Evolutionary conservation across 2,797 vertebrate genomes (phyloP), one percentile per base, ranked within the genome.

Genomic region (Catharus ustulatus): DNA sequence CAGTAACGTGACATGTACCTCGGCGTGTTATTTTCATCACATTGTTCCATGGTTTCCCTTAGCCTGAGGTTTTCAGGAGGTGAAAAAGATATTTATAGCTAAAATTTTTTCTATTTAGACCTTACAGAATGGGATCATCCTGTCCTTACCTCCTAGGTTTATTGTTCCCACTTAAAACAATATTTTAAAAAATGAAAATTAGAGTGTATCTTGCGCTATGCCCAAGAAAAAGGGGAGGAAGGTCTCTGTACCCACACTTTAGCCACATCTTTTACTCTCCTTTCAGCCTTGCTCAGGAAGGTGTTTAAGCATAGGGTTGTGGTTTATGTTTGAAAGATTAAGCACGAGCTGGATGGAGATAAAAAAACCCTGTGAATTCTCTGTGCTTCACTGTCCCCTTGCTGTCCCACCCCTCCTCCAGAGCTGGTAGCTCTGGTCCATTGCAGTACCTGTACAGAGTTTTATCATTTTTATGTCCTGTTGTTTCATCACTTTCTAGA

Each of bases 1-100:
- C n/a, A 46, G 1, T 36, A 42, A 59, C 1, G 0, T 11, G 34
- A 9, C 61, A 36, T 1, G 2, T 42, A 46, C 10, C 24, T 57
- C 0, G 1, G 10, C 32, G 14, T 20, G 17, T n/a, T 69, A 8
- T 66, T 77, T 67, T 55, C 26, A 42, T 45, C 1, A 2, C 13
- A 16, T 43, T 43, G 8, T 26, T 72, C 42, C n/a, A 5, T 46
- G n/a, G 8, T 72, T 90, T 17, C 11, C 46, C 13, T 57, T 73
- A 59, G 27, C 22, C 13, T 1, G 2, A 34, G 29, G 13, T 51
- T 79, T 68, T 80, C 32, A 57, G n/a, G 32, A 57, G 21, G 6
- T 67, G 32, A 62, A 66, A 64, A 68, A 34, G 2, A 30, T 16
- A 11, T n/a, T 43, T 52, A 9, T 15, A 49, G 27, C 13, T 68